phyloP scores from a whole-genome alignment of 1,140 invertebrate species.

The Macrotrachela quadricornifera region DNA sequence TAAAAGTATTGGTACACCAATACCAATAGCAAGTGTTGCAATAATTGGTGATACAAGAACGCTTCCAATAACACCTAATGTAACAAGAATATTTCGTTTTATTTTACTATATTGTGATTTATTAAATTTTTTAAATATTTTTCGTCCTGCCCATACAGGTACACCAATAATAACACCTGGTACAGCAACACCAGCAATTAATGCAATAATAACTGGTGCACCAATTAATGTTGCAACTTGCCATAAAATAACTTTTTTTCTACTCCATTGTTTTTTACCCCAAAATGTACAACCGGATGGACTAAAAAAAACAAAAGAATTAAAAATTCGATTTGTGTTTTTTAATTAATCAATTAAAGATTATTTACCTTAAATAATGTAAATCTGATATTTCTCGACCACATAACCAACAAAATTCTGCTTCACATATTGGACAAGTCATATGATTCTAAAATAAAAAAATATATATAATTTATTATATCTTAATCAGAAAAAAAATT shows the following conservation, averaged over 20 bases:
- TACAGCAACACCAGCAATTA: constrained; percentile 79
- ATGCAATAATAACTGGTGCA: constrained; percentile 76
- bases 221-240: constrained; percentile 82
- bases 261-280: constrained; percentile 94
- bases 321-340: too few relatives aligned
- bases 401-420: constrained; percentile 95
- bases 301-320: too few relatives aligned
- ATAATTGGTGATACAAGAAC: constrained; percentile 66
- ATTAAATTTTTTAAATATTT: constrained; percentile 24
- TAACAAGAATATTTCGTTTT: constrained; percentile 16
- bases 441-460: too few relatives aligned
- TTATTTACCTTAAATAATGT: constrained; percentile 80
- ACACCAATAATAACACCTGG: constrained; percentile 80
- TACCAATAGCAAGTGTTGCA: constrained; percentile 62
- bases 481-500: too few relatives aligned
- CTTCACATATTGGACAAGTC: constrained; percentile 69
- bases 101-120: neutral
- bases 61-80: constrained; percentile 23
- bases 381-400: constrained; percentile 94
- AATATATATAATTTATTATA: too few relatives aligned
- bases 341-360: too few relatives aligned
- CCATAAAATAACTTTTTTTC: constrained; percentile 94
- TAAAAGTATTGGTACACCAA: constrained; percentile 74
- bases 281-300: constrained; percentile 95
- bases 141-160: constrained; percentile 67